phyloP scores from a whole-genome alignment of 2,113 vertebrate genomes.

The Chlorodrepanis virens region DNA sequence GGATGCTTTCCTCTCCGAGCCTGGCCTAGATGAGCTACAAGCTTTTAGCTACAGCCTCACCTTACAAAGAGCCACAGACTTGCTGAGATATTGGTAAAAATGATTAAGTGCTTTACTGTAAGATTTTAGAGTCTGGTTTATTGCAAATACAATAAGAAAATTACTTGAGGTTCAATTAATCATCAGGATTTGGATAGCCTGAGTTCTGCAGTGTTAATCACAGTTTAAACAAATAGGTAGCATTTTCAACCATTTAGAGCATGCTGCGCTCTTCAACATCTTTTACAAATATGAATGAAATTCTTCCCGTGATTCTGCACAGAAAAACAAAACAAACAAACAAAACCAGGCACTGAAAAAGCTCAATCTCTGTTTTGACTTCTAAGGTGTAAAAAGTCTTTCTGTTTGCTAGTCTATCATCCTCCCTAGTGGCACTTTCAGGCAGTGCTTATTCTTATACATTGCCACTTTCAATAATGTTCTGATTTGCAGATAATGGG shows the following conservation, averaged over 20 bases:
- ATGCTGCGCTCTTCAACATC: not conserved
- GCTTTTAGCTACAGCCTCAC: not conserved
- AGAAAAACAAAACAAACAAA: not conserved
- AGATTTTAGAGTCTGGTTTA: not conserved
- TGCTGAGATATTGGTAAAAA: not conserved
- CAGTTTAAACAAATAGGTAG: slow-evolving; percentile 21
- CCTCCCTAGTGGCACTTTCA: not conserved
- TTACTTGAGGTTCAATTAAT: slow-evolving; percentile 14
- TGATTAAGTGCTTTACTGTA: not conserved
- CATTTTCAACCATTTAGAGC: not conserved
- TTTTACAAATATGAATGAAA: slow-evolving; percentile 1
- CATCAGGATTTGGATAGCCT: not conserved
- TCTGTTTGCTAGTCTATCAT: not conserved
- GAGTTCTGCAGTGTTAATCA: slow-evolving; percentile 29
- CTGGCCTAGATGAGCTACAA: not conserved
- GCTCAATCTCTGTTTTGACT: not conserved
- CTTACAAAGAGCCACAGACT: not conserved
- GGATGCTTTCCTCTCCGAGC: not conserved
- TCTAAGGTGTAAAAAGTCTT: not conserved
- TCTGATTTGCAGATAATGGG: slow-evolving; percentile 27
- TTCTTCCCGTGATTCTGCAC: not conserved
- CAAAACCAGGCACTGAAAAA: not conserved
- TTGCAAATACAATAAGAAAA: not conserved
- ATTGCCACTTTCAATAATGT: not conserved
- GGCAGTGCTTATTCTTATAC: not conserved